Percentiles rank a stretch among this genome's conserved stretches.
phyloP scores from a whole-genome alignment of 1,140 invertebrate species.

The Prorops nasuta region DNA sequence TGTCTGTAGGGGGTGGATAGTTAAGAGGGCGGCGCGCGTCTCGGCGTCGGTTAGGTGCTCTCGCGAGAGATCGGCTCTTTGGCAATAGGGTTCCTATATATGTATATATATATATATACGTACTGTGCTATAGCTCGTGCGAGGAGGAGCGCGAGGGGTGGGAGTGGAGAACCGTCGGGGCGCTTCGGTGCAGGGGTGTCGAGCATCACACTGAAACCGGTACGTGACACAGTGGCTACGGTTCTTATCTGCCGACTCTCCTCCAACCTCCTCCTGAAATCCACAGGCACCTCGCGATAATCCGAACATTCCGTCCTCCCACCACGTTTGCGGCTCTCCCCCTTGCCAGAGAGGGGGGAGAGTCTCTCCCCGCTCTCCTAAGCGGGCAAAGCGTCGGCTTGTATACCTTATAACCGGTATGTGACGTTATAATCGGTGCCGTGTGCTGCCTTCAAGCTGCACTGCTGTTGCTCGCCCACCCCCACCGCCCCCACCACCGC shows the following conservation, averaged over 20 bases:
- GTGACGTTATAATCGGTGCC: conserved; percentile 43
- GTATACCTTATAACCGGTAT: conserved; percentile 43
- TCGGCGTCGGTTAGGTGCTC: not conserved
- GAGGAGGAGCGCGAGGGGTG: not conserved
- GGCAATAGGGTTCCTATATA: too few species aligned
- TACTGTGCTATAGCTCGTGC: not conserved
- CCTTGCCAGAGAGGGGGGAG: conserved; percentile 14
- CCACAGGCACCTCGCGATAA: conserved; percentile 42
- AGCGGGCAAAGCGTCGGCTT: conserved; percentile 24
- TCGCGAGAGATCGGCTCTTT: too few species aligned
- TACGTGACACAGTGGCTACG: conserved; percentile 50
- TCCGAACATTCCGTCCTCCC: conserved; percentile 44
- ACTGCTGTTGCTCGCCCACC: too few species aligned
- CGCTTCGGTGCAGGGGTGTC: not conserved
- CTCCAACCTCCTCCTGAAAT: conserved; percentile 22
- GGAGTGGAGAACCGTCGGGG: conserved; percentile 2
- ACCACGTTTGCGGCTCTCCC: conserved; percentile 27
- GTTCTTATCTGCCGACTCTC: conserved; percentile 48
- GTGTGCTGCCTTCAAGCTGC: conserved; percentile 24
- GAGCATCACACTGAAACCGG: conserved; percentile 48
- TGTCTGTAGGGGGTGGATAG: too few species aligned
- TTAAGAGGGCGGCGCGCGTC: too few species aligned
- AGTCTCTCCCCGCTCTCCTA: conserved; percentile 9
- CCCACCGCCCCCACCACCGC: not conserved
- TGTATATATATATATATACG: not conserved